These are phyloP conservation scores for Paracanthobrama guichenoti DNA, from an alignment of 2,113 vertebrate species.

Conservation along the genomic window DNA sequence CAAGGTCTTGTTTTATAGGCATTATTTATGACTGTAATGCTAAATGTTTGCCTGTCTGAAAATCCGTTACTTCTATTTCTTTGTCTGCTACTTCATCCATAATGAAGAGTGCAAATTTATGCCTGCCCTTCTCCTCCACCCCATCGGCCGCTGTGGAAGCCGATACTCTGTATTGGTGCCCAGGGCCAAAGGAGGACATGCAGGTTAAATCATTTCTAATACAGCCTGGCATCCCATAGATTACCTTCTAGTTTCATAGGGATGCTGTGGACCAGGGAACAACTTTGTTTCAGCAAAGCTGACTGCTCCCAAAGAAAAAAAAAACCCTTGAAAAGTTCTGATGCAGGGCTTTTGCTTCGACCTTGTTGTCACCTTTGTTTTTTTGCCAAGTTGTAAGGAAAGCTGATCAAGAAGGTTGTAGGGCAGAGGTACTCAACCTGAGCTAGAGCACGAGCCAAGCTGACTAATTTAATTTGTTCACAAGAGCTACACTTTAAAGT, in stretches of 20 bases:
- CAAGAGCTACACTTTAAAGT: not conserved
- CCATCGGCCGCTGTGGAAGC: constrained; percentile 16
- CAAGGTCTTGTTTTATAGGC: constrained; percentile 60
- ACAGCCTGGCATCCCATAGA: constrained; percentile 16
- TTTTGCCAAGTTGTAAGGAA: constrained; percentile 25
- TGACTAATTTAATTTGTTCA: constrained; percentile 22
- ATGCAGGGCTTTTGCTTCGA: constrained; percentile 17
- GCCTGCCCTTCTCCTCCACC: constrained; percentile 19
- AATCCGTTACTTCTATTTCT: constrained; percentile 37
- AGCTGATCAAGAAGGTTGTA: constrained; percentile 35
- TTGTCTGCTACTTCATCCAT: constrained; percentile 13
- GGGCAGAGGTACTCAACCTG: constrained; percentile 17
- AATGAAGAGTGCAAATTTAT: constrained; percentile 59
- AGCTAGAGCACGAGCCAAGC: constrained; percentile 14
- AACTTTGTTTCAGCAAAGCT: constrained; percentile 12
- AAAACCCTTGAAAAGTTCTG: constrained; percentile 21
- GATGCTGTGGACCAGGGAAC: not conserved
- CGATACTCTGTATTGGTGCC: constrained; percentile 10
- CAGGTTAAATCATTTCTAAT: constrained; percentile 49
- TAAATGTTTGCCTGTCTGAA: constrained; percentile 60
- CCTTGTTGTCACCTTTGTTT: constrained; percentile 27
- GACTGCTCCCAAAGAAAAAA: not conserved
- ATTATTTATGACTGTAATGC: constrained; percentile 61
- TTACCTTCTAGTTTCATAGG: constrained; percentile 9
- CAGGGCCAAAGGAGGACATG: constrained; percentile 20